These are phyloP conservation scores for Schizopygopsis malacanthus DNA, from an alignment of 2,797 vertebrate species.

Conservation along the genomic window DNA sequence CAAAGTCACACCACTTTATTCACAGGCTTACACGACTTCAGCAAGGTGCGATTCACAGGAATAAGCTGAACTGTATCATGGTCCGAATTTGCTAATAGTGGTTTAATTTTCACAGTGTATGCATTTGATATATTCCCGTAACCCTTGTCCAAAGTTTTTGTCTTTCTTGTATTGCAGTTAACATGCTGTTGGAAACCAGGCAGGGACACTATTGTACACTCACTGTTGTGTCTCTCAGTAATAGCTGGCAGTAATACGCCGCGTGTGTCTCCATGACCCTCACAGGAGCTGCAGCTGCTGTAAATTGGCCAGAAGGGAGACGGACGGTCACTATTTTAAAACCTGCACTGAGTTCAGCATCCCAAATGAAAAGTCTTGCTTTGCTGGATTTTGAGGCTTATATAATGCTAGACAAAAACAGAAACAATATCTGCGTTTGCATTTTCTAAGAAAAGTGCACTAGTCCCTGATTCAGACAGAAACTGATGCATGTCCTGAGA, in stretches of 20 bases:
- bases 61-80: no score
- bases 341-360: neutral
- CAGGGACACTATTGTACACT: neutral
- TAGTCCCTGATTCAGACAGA: neutral
- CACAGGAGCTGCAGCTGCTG: neutral
- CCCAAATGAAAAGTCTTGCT: neutral
- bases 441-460: neutral
- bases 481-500: neutral
- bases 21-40: no score
- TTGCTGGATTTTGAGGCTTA: neutral
- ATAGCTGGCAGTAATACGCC: neutral
- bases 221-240: neutral
- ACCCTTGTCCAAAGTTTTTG: no score
- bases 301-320: slow-evolving; percentile 20
- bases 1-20: no score
- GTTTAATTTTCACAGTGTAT: no score
- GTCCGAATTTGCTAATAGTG: no score
- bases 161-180: no score
- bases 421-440: neutral
- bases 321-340: neutral
- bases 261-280: neutral
- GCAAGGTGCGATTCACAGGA: no score
- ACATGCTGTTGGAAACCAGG: no score
- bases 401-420: neutral
- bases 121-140: no score